These are phyloP conservation scores for Craseonycteris thonglongyai DNA, from an alignment of 2,113 vertebrate species.

Conservation along the genomic window DNA sequence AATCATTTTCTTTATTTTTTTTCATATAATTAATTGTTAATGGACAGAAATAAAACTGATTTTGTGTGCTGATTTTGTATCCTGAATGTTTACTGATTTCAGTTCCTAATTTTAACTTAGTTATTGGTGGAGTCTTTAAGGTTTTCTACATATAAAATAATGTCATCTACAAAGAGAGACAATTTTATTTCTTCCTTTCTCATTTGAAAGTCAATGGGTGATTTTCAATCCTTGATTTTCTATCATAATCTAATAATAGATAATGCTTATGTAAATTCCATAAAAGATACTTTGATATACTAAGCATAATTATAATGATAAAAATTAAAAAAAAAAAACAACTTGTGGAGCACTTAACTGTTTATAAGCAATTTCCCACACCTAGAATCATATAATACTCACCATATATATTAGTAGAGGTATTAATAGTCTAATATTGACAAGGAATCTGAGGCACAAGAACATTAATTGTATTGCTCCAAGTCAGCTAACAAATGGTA, in stretches of 20 bases:
- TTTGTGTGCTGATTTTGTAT: background rate
- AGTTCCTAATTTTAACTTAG: background rate
- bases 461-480: background rate
- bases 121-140: background rate
- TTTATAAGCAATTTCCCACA: background rate
- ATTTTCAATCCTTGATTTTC: background rate
- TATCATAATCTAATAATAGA: background rate
- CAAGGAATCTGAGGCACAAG: background rate
- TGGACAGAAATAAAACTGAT: background rate
- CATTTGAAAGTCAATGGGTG: background rate
- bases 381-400: background rate
- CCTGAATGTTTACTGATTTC: background rate
- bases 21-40: background rate
- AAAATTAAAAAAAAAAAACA: background rate
- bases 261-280: background rate
- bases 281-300: background rate
- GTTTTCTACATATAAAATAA: background rate
- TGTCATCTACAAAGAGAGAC: background rate
- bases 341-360: background rate
- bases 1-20: background rate
- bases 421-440: background rate
- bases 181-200: background rate
- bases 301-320: background rate
- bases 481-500: background rate
- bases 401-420: background rate